Conservation (phyloP, 2,113 vertebrate species). For the Muntiacus reevesi region DNA sequence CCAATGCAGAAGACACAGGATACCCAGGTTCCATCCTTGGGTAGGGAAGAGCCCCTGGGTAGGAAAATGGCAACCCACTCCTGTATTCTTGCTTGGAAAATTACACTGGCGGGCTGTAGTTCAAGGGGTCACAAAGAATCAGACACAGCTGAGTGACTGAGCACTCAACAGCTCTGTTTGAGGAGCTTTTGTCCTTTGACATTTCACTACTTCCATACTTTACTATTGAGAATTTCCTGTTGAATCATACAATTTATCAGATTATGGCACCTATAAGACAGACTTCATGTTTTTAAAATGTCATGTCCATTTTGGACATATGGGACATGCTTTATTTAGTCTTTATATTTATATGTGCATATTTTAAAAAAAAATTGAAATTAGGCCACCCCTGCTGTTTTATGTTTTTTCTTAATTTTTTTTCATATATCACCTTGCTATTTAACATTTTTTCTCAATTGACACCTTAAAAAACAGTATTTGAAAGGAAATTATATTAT, state of each 20-base stretch:
- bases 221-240: constrained; percentile 16
- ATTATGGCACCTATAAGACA: neutral
- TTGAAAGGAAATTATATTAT: constrained; percentile 47
- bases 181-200: constrained; percentile 24
- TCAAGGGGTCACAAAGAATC: neutral
- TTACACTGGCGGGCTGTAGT: neutral
- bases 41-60: neutral
- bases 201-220: constrained; percentile 11
- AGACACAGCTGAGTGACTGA: neutral
- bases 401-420: neutral
- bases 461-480: neutral
- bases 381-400: neutral
- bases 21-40: neutral
- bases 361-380: neutral
- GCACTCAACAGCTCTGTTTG: neutral
- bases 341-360: neutral
- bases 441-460: neutral
- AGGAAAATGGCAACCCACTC: neutral
- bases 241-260: constrained; percentile 19
- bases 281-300: neutral
- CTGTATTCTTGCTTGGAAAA: neutral
- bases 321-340: neutral
- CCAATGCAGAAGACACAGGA: neutral
- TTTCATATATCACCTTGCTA: neutral
- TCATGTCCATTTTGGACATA: neutral